Percentiles rank a stretch among this genome's conserved stretches.
Evolutionary conservation across 2,797 vertebrate genomes (phyloP).

Genomic region (Arnoldichthys spilopterus): DNA sequence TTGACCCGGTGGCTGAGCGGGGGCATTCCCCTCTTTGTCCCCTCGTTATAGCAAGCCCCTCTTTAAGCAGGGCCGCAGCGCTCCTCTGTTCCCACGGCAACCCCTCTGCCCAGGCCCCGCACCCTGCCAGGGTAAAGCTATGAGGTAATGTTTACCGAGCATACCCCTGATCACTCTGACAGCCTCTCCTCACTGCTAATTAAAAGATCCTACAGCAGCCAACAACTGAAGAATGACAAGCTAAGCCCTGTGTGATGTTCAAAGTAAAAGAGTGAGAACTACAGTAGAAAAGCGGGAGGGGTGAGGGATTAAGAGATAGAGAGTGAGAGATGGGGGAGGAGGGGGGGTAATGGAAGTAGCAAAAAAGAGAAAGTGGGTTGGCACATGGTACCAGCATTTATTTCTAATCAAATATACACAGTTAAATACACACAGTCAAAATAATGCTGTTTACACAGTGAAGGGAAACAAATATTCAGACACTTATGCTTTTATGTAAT

Average conservation of each 20-base stretch:
- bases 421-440: not conserved
- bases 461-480: too few species aligned
- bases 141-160: slow-evolving; percentile 64
- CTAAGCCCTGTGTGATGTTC: slow-evolving; percentile 52
- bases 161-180: slow-evolving; percentile 54
- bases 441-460: not conserved
- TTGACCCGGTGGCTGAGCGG: slow-evolving; percentile 60
- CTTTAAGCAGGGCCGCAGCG: slow-evolving; percentile 69
- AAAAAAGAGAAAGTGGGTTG: slow-evolving; percentile 11
- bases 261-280: slow-evolving; percentile 55
- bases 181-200: slow-evolving; percentile 58
- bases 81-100: slow-evolving; percentile 75
- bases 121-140: slow-evolving; percentile 43
- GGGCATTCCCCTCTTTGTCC: slow-evolving; percentile 76
- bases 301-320: slow-evolving; percentile 45
- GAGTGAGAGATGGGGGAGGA: slow-evolving; percentile 4
- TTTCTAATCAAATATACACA: not conserved
- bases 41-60: slow-evolving; percentile 77
- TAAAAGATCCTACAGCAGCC: slow-evolving; percentile 59
- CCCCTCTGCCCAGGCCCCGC: slow-evolving; percentile 53
- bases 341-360: not conserved
- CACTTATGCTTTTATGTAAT: too few species aligned
- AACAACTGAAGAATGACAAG: slow-evolving; percentile 50
- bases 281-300: slow-evolving; percentile 53
- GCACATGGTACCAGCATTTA: too few species aligned